Percentiles rank a stretch among this genome's conserved stretches.
Conservation (phyloP, 1,140 invertebrate species). For the Drosophila orena region DNA sequence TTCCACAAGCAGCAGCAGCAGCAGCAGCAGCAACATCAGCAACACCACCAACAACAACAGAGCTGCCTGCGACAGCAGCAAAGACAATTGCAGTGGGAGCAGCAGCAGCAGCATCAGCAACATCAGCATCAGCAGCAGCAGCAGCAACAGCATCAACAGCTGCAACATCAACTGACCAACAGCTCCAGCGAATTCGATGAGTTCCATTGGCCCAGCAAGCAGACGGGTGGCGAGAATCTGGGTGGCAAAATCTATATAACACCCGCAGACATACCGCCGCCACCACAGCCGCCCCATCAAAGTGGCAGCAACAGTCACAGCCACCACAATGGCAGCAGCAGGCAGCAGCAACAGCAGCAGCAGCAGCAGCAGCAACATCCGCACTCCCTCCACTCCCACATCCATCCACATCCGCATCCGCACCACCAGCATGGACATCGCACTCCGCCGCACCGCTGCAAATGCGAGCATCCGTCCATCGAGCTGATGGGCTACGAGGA, state of each 20-base stretch:
- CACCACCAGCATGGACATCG: conserved; percentile 64
- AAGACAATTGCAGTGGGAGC: conserved; percentile 51
- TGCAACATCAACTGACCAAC: conserved; percentile 65
- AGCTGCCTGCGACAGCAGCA: conserved; percentile 68
- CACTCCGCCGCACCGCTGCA: conserved; percentile 71
- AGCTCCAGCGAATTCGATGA: conserved; percentile 75
- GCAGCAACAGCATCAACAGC: conserved; percentile 57
- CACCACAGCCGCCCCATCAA: conserved; percentile 70
- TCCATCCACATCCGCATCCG: conserved; percentile 40
- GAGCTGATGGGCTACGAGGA: conserved; percentile 73
- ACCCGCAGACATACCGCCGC: conserved; percentile 77
- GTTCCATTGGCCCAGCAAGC: conserved; percentile 76
- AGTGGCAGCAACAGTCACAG: conserved; percentile 36
- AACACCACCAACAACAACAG: conserved; percentile 59
- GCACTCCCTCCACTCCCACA: conserved; percentile 28
- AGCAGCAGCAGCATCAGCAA: conserved; percentile 35
- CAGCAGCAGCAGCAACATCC: conserved; percentile 34
- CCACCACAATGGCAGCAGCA: conserved; percentile 38
- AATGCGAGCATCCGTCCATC: conserved; percentile 76
- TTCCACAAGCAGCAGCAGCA: conserved; percentile 66
- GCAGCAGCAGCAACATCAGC: conserved; percentile 33
- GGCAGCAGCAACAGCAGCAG: conserved; percentile 20
- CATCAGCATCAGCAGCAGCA: too few species aligned
- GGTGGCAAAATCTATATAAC: conserved; percentile 79
- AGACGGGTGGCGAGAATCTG: conserved; percentile 32